These are phyloP conservation scores for Aphaenogaster ashmeadi DNA, from an alignment of 1,140 invertebrate genomes.

Conservation along the genomic window DNA sequence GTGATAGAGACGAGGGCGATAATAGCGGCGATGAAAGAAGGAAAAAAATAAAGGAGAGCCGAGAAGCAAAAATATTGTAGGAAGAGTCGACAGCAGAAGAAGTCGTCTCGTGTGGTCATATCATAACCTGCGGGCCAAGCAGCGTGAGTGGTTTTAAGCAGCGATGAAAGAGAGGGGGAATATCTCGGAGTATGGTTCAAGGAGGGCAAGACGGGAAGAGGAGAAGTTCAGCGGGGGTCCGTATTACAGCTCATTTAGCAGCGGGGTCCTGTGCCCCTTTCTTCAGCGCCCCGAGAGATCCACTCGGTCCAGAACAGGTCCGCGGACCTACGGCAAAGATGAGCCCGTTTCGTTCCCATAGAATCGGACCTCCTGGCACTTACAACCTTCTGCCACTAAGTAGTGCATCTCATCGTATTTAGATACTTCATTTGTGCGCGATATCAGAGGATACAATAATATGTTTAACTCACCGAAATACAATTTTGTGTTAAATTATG, in stretches of 20 bases:
- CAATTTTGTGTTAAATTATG: background rate
- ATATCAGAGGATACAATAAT: background rate
- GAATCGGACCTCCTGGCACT: constrained; percentile 60
- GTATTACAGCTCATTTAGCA: constrained; percentile 87
- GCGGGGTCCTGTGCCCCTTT: constrained; percentile 85
- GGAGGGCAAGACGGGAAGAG: constrained; percentile 43
- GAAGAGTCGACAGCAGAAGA: constrained; percentile 67
- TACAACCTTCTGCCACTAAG: constrained; percentile 53
- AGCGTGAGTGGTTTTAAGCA: constrained; percentile 61
- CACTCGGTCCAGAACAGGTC: constrained; percentile 80
- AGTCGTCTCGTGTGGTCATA: constrained; percentile 72
- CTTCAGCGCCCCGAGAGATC: constrained; percentile 80
- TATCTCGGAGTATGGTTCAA: constrained; percentile 29
- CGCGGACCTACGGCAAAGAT: constrained; percentile 82
- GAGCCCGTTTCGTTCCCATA: constrained; percentile 79
- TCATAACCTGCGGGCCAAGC: constrained; percentile 68
- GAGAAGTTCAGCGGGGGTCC: constrained; percentile 84
- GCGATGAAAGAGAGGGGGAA: constrained; percentile 23
- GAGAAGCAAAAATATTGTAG: constrained; percentile 54
- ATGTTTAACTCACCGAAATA: background rate
- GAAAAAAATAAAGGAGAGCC: constrained; percentile 47
- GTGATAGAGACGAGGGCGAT: constrained; percentile 50
- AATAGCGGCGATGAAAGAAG: constrained; percentile 57
- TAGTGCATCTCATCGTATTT: background rate
- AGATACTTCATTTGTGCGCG: background rate